These are phyloP conservation scores for honey bee (Apis mellifera) DNA, from an alignment of 1,140 invertebrate species.

Conservation along the genomic window Amel_HAv3.1 CM009931.2:4920001-4920500, in stretches of 20 bases:
- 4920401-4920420: too few species aligned
- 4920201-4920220: conserved; percentile 18
- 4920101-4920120: neutral
- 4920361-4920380: too few species aligned
- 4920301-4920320: too few species aligned
- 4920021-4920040: neutral
- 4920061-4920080: neutral
- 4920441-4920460: too few species aligned
- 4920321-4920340: too few species aligned
- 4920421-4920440: too few species aligned
- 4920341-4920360: too few species aligned
- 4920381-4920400: too few species aligned
- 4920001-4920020: neutral
- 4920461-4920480: too few species aligned
- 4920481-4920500: too few species aligned
- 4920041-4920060: neutral
- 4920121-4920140: conserved; percentile 23
- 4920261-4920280: neutral
- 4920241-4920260: neutral
- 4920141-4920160: conserved; percentile 18
- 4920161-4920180: conserved; percentile 35
- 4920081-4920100: neutral
- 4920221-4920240: neutral
- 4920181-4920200: conserved; percentile 19
- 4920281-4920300: too few species aligned